These are phyloP conservation scores for Sciurus niger DNA, from an alignment of 2,113 vertebrate species.

Conservation along the genomic window DNA sequence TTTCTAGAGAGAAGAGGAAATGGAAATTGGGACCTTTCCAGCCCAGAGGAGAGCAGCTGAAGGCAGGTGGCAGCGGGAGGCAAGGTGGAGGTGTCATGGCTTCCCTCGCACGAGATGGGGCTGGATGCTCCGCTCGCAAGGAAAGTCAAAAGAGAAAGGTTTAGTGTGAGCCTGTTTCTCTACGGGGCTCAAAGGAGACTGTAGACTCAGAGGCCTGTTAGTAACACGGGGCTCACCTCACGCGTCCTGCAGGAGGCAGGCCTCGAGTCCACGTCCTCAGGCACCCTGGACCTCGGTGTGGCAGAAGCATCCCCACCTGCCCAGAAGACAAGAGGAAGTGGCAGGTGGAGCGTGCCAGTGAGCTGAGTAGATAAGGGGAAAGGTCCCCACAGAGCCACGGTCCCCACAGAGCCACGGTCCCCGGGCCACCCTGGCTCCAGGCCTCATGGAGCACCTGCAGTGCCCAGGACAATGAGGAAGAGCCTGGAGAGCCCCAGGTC, in stretches of 20 bases:
- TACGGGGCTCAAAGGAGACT: background rate
- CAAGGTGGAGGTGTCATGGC: background rate
- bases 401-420: background rate
- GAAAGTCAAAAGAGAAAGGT: background rate
- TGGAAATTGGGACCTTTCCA: background rate
- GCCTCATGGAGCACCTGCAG: background rate
- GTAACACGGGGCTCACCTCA: too few relatives aligned
- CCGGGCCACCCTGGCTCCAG: background rate
- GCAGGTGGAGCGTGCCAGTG: background rate
- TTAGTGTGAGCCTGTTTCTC: background rate
- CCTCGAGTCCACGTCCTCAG: background rate
- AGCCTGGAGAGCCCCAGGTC: background rate
- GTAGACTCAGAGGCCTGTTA: background rate
- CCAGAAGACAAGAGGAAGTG: background rate
- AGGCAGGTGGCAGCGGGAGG: background rate
- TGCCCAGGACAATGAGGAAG: background rate
- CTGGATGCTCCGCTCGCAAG: background rate
- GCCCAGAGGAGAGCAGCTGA: background rate
- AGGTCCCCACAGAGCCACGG: too few relatives aligned
- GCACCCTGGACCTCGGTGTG: accelerated
- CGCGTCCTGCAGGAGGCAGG: background rate
- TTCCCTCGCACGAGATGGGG: background rate
- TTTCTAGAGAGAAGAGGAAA: background rate
- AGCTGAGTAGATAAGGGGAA: accelerated
- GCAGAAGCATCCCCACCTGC: background rate